phyloP scores from a whole-genome alignment of 2,113 vertebrate genomes.

The Quiscalus mexicanus region DNA sequence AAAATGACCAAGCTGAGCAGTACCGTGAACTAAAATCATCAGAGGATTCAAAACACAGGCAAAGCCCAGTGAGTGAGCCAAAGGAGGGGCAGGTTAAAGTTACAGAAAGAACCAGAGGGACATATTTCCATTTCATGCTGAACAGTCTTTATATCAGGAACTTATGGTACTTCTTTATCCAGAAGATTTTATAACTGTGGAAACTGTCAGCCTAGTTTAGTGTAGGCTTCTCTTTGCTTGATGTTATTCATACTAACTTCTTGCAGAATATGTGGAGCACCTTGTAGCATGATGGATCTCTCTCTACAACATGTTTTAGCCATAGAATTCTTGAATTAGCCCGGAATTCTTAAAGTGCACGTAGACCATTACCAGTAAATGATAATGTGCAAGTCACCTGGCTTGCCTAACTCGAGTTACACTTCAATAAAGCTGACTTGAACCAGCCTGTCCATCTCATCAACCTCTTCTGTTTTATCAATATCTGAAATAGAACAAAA shows the following conservation, averaged over 20 bases:
- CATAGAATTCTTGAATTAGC: not conserved
- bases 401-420: not conserved
- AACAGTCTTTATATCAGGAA: not conserved
- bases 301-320: not conserved
- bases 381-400: not conserved
- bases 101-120: not conserved
- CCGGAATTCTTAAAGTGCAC: not conserved
- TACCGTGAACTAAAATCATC: not conserved
- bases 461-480: not conserved
- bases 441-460: not conserved
- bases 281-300: not conserved
- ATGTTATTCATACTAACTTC: not conserved
- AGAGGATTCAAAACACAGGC: not conserved
- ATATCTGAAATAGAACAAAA: not conserved
- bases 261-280: not conserved
- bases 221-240: not conserved
- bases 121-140: not conserved
- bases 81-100: not conserved
- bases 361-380: not conserved
- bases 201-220: not conserved
- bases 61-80: not conserved
- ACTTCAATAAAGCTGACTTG: not conserved
- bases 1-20: not conserved
- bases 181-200: not conserved
- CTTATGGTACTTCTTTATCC: not conserved